phyloP scores from a whole-genome alignment of 2,113 vertebrate genomes.

The Cardinalis cardinalis region DNA sequence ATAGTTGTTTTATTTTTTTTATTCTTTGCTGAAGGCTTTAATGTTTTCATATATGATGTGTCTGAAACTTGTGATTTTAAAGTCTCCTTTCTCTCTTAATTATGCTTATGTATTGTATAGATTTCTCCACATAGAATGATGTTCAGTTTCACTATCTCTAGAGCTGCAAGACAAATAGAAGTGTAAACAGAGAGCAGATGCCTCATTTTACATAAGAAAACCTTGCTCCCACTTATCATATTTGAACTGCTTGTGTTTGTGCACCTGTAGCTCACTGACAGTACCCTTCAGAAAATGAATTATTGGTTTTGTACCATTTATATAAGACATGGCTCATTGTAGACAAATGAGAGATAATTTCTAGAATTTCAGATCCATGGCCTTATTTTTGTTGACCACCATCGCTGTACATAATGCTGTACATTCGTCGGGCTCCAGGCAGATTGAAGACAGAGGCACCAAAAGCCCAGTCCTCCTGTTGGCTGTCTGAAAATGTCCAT shows the following conservation, averaged over 20 bases:
- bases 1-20: not conserved
- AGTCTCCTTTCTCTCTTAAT: not conserved
- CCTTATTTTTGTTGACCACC: not conserved
- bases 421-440: not conserved
- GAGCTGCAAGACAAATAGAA: slow-evolving; percentile 18
- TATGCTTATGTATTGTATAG: not conserved
- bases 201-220: slow-evolving; percentile 12
- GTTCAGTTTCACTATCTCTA: slow-evolving; percentile 8
- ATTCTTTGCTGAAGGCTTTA: not conserved
- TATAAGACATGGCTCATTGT: not conserved
- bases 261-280: slow-evolving; percentile 19
- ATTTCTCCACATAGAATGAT: not conserved
- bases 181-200: slow-evolving; percentile 33
- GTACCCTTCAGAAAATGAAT: not conserved
- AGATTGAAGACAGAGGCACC: not conserved
- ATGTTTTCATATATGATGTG: not conserved
- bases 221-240: not conserved
- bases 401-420: not conserved
- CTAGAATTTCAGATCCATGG: not conserved
- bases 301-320: not conserved
- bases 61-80: not conserved
- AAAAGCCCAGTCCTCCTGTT: not conserved
- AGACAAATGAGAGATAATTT: not conserved
- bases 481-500: not conserved
- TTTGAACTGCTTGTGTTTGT: slow-evolving; percentile 31